phyloP scores from a whole-genome alignment of 92 coral and sea anemone species.

The Zoanthus solanderi region DNA sequence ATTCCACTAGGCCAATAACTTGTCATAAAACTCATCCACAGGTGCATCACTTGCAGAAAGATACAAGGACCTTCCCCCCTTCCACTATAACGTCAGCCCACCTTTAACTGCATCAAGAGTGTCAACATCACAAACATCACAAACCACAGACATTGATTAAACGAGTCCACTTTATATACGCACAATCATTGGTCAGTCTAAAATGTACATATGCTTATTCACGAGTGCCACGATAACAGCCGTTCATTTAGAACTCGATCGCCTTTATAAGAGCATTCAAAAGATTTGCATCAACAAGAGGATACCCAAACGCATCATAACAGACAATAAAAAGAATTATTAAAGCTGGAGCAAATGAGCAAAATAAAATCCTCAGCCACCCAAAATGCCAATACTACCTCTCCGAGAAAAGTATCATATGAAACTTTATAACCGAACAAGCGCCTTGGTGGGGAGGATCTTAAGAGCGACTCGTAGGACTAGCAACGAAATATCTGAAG shows the following conservation, averaged over 20 bases:
- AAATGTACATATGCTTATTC: background rate
- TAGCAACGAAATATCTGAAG: conserved; percentile 30
- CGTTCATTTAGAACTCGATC: background rate
- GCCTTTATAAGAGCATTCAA: conserved; percentile 40
- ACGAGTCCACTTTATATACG: background rate
- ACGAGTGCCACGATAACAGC: background rate
- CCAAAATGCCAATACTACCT: background rate
- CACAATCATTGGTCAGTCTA: background rate
- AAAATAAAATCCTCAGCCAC: background rate
- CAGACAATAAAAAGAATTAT: conserved; percentile 51
- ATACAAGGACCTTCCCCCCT: background rate
- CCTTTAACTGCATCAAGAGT: background rate
- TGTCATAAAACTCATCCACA: background rate
- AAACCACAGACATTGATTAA: background rate
- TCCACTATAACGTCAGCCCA: background rate
- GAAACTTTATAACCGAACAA: background rate
- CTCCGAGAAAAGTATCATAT: background rate
- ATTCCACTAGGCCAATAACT: conserved; percentile 23
- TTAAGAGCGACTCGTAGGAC: background rate
- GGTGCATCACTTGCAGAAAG: background rate
- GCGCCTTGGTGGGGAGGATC: background rate
- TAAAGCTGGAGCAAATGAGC: conserved; percentile 35
- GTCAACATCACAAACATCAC: background rate
- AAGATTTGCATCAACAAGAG: conserved; percentile 40
- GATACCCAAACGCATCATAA: conserved; percentile 39